A percentile compares a stretch with the other conserved stretches of the same genome.
Evolutionary conservation across 2,797 vertebrate genomes (phyloP).

Genomic region (Phaenicophaeus curvirostris): DNA sequence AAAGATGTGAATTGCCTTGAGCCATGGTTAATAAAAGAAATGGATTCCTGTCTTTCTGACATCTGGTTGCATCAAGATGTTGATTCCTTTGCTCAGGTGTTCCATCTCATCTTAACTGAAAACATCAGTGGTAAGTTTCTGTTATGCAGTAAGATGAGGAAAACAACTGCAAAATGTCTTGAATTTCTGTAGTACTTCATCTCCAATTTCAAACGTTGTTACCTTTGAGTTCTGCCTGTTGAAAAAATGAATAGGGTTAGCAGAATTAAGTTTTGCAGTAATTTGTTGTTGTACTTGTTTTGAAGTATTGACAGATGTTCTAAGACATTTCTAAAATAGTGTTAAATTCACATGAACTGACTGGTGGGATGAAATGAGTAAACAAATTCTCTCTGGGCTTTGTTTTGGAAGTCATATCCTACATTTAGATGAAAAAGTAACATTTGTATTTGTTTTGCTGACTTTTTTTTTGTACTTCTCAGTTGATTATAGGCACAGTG

Average conservation of each 20-base stretch:
- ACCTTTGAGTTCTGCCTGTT: neutral
- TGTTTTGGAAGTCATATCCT: neutral
- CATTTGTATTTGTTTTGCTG: neutral
- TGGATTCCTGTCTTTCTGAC: slow-evolving; percentile 91
- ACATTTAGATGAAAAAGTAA: neutral
- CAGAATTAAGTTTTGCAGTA: neutral
- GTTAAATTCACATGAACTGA: neutral
- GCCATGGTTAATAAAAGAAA: slow-evolving; percentile 89
- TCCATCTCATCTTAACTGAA: slow-evolving; percentile 92
- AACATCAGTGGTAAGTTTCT: slow-evolving; percentile 86
- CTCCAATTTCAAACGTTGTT: neutral
- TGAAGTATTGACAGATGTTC: neutral
- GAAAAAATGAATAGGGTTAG: neutral
- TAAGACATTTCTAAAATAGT: neutral
- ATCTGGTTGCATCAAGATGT: slow-evolving; percentile 88
- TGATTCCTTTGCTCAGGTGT: slow-evolving; percentile 90
- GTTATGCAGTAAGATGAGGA: neutral
- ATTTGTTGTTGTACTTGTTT: neutral
- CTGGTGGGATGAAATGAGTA: neutral
- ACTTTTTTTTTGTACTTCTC: neutral
- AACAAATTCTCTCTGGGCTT: neutral
- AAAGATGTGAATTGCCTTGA: slow-evolving; percentile 83
- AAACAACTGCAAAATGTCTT: rapidly evolving
- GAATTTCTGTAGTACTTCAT: neutral
- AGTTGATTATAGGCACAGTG: slow-evolving; percentile 95